phyloP scores from a whole-genome alignment of 1,140 invertebrate species.

The Pseudomyrmex sp. region DNA sequence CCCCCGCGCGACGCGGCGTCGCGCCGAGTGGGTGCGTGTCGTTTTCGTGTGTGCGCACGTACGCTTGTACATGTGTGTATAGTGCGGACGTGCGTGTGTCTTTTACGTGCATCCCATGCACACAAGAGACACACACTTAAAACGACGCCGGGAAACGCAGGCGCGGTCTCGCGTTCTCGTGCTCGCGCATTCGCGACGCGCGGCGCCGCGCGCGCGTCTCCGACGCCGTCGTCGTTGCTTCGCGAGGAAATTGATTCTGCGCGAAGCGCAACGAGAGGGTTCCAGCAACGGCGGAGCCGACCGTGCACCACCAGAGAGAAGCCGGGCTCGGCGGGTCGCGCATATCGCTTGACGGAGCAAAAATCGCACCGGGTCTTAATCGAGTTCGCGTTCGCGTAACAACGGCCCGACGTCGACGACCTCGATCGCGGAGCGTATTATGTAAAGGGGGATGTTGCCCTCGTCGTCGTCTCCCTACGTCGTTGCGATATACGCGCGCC shows the following conservation, averaged over 20 bases:
- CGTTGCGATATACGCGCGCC: neutral
- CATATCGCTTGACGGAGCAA: slow-evolving; percentile 46
- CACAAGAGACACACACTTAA: slow-evolving; percentile 17
- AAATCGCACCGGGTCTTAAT: neutral
- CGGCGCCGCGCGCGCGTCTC: slow-evolving; percentile 48
- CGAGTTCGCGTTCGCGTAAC: neutral
- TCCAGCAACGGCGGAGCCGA: slow-evolving; percentile 50
- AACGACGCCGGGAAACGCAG: slow-evolving; percentile 13
- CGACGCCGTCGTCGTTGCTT: slow-evolving; percentile 66
- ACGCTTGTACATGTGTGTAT: neutral
- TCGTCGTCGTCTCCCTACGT: neutral
- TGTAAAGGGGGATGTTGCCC: slow-evolving; percentile 57
- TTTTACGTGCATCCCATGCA: neutral
- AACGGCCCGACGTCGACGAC: neutral
- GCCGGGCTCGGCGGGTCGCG: slow-evolving; percentile 67
- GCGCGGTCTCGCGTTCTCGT: slow-evolving; percentile 44
- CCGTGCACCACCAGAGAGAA: slow-evolving; percentile 63
- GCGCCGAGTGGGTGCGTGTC: slow-evolving; percentile 39
- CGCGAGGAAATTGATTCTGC: slow-evolving; percentile 84
- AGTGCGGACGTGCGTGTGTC: neutral
- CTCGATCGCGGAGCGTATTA: slow-evolving; percentile 44
- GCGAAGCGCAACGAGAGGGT: slow-evolving; percentile 70
- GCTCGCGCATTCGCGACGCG: slow-evolving; percentile 65
- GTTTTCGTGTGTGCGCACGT: neutral
- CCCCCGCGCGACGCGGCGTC: slow-evolving; percentile 24